phyloP scores from a whole-genome alignment of 2,797 vertebrate genomes.

The Sebastes miniatus region DNA sequence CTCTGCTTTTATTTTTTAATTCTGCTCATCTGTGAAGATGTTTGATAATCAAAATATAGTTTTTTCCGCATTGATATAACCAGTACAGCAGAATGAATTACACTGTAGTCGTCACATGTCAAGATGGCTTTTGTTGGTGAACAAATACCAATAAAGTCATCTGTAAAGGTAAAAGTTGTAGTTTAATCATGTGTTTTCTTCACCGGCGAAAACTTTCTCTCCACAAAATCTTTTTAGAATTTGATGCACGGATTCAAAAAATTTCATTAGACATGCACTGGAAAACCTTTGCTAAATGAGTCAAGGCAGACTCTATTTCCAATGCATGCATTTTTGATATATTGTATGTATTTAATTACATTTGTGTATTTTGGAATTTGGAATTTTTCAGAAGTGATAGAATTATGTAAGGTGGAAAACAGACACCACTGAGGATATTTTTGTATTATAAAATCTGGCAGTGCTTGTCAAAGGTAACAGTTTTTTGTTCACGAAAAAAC shows the following conservation, averaged over 20 bases:
- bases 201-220: neutral
- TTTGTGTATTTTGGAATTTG: conserved; percentile 72
- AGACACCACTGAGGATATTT: conserved; percentile 59
- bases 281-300: conserved; percentile 43
- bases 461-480: neutral
- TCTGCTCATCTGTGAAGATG: conserved; percentile 7
- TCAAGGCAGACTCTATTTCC: conserved; percentile 32
- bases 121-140: conserved; percentile 24
- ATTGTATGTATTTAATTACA: conserved; percentile 62
- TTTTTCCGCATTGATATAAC: conserved; percentile 1
- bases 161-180: conserved; percentile 22
- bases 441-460: conserved; percentile 50
- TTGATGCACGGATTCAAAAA: conserved; percentile 24
- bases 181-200: conserved; percentile 18
- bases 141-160: conserved; percentile 26
- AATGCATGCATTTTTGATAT: conserved; percentile 60
- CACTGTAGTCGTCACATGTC: conserved; percentile 14
- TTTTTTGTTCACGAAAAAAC: conserved; percentile 23
- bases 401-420: conserved; percentile 36
- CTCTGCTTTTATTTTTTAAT: neutral
- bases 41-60: conserved; percentile 10
- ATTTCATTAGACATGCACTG: conserved; percentile 55
- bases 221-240: conserved; percentile 49
- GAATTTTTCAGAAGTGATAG: conserved; percentile 59
- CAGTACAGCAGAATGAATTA: conserved; percentile 2